A percentile compares a stretch with the other conserved stretches of the same genome.
Conservation (phyloP, 2,113 vertebrate species). For the Merops nubicus region DNA sequence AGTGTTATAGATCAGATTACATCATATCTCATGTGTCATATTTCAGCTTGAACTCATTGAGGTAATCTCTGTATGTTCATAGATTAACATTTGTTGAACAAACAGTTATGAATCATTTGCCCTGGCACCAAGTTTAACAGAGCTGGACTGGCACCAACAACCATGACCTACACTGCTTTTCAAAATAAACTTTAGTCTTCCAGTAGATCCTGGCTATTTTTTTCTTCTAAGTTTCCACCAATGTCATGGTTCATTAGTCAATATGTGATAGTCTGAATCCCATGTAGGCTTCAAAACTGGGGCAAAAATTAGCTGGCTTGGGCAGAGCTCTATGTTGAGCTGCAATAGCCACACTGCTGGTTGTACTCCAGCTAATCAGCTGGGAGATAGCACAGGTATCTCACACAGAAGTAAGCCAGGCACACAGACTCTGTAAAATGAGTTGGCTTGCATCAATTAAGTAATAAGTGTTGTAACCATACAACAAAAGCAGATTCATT, state of each 20-base stretch:
- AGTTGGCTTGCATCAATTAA: neutral
- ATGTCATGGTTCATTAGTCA: neutral
- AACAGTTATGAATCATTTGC: neutral
- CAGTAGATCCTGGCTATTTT: neutral
- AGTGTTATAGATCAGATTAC: neutral
- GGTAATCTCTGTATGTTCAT: neutral
- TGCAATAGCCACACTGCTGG: neutral
- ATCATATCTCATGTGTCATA: neutral
- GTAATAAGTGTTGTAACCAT: neutral
- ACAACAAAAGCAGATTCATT: neutral
- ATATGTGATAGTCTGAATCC: neutral
- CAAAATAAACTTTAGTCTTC: slow-evolving; percentile 25
- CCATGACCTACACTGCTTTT: neutral
- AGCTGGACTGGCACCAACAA: neutral
- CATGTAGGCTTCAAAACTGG: neutral
- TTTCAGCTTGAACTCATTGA: neutral
- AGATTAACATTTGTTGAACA: neutral
- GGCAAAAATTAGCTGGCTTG: neutral
- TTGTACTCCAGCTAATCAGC: neutral
- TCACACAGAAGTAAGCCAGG: neutral
- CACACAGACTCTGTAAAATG: neutral
- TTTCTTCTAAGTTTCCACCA: neutral
- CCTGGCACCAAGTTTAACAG: neutral
- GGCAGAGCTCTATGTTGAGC: neutral
- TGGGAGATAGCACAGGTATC: neutral